A percentile compares a stretch with the other conserved stretches of the same genome.
Conservation (phyloP, 1,140 invertebrate species). For the Atta colombica region DNA sequence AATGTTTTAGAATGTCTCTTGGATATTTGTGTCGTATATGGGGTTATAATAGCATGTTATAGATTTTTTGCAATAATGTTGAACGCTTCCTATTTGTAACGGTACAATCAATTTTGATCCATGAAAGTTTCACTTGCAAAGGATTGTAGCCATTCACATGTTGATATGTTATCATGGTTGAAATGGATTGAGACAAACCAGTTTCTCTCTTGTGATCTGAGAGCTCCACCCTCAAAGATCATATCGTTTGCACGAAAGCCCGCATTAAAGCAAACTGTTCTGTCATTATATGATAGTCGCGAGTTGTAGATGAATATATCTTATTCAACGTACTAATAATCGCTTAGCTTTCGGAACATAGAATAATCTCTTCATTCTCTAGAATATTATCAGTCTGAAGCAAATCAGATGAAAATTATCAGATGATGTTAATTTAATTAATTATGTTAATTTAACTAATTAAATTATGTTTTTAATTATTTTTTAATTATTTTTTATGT, state of each 20-base stretch:
- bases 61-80: not conserved
- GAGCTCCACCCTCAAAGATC: constrained; percentile 40
- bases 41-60: not conserved
- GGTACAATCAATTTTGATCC: not conserved
- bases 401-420: not conserved
- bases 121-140: constrained; percentile 35
- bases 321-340: constrained; percentile 41
- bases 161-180: constrained; percentile 31
- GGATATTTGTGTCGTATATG: no score
- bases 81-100: not conserved
- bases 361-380: not conserved
- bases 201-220: constrained; percentile 41
- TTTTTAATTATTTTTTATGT: not conserved
- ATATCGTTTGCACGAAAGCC: constrained; percentile 41
- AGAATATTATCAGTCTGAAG: not conserved
- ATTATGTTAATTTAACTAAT: no score
- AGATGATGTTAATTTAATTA: not conserved
- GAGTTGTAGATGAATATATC: constrained; percentile 25
- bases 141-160: constrained; percentile 24
- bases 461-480: not conserved
- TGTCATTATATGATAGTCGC: constrained; percentile 43
- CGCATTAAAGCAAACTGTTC: constrained; percentile 39
- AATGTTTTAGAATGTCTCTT: no score
- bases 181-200: constrained; percentile 30
- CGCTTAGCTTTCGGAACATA: constrained; percentile 10